A percentile compares a stretch with the other conserved stretches of the same genome.
phyloP scores from a whole-genome alignment of 1,140 invertebrate species.

The Camponotus vicinus region DNA sequence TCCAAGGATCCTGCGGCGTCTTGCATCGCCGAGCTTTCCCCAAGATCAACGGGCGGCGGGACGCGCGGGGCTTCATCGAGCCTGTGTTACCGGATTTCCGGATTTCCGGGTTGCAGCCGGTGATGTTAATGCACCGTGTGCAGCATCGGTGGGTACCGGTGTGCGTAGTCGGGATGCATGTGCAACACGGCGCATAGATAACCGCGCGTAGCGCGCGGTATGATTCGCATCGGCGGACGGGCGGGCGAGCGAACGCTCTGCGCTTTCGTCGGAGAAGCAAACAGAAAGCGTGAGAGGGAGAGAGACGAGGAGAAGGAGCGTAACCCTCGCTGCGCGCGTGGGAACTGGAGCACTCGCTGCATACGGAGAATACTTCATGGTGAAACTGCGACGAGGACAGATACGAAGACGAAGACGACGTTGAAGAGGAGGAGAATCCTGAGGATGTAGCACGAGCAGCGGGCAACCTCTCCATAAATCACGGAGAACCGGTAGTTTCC shows the following conservation, averaged over 20 bases:
- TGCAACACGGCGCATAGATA: slow-evolving; percentile 58
- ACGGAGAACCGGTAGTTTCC: slow-evolving; percentile 70
- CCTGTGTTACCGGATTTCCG: slow-evolving; percentile 42
- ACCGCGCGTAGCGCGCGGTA: slow-evolving; percentile 39
- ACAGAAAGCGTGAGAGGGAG: slow-evolving; percentile 54
- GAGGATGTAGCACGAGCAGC: slow-evolving; percentile 63
- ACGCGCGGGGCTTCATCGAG: slow-evolving; percentile 38
- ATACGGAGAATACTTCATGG: slow-evolving; percentile 73
- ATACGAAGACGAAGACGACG: slow-evolving; percentile 69
- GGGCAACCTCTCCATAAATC: slow-evolving; percentile 72
- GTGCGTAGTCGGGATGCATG: slow-evolving; percentile 67
- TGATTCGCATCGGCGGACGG: slow-evolving; percentile 58
- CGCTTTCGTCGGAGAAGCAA: slow-evolving; percentile 40
- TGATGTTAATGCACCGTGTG: slow-evolving; percentile 66
- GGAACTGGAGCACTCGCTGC: slow-evolving; percentile 74
- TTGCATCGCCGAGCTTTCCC: slow-evolving; percentile 33
- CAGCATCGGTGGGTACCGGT: slow-evolving; percentile 41
- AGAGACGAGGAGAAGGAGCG: slow-evolving; percentile 45
- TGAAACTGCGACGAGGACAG: slow-evolving; percentile 46
- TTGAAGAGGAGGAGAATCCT: slow-evolving; percentile 65
- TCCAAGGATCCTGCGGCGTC: slow-evolving; percentile 15
- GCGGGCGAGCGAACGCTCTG: neutral
- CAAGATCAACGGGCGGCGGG: slow-evolving; percentile 43
- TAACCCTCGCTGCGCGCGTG: slow-evolving; percentile 70
- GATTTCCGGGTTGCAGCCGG: slow-evolving; percentile 66